A percentile compares a stretch with the other conserved stretches of the same genome.
phyloP scores from a whole-genome alignment of 2,888 invertebrate genomes.

The Patella pellucida region DNA sequence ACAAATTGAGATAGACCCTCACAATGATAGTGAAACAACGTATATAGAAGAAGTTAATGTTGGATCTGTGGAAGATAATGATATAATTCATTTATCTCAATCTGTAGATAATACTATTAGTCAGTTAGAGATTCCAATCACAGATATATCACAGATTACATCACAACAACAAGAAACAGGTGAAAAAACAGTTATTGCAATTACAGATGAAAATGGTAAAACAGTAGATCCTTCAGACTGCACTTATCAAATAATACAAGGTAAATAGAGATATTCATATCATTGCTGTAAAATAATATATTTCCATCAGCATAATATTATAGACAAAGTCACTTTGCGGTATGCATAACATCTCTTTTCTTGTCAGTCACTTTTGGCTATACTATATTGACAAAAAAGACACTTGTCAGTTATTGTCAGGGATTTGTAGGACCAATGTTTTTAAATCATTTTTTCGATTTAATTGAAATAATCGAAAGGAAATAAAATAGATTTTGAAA shows the following conservation, averaged over 20 bases:
- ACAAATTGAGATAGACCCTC: constrained; percentile 24
- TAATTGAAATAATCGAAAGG: no score
- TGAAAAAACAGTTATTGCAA: constrained; percentile 25
- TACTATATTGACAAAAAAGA: no score
- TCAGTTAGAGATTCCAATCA: constrained; percentile 23
- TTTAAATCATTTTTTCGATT: no score
- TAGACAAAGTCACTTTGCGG: neutral
- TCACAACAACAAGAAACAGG: constrained; percentile 7
- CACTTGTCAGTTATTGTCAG: no score
- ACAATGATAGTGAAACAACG: neutral
- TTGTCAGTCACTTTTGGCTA: no score
- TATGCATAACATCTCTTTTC: no score
- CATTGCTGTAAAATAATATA: no score
- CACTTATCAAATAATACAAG: constrained; percentile 44
- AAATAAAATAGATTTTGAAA: no score
- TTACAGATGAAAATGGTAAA: constrained; percentile 21
- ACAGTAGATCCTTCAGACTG: constrained; percentile 18
- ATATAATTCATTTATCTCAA: neutral
- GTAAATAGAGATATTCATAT: neutral
- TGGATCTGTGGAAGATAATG: neutral
- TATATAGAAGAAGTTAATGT: constrained; percentile 4
- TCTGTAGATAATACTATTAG: constrained; percentile 3
- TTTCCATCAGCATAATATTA: neutral
- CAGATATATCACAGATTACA: constrained; percentile 16
- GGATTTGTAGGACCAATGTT: no score